These are phyloP conservation scores for Myripristis jacobus DNA, from an alignment of 2,797 vertebrate species.

Conservation along the genomic window DNA sequence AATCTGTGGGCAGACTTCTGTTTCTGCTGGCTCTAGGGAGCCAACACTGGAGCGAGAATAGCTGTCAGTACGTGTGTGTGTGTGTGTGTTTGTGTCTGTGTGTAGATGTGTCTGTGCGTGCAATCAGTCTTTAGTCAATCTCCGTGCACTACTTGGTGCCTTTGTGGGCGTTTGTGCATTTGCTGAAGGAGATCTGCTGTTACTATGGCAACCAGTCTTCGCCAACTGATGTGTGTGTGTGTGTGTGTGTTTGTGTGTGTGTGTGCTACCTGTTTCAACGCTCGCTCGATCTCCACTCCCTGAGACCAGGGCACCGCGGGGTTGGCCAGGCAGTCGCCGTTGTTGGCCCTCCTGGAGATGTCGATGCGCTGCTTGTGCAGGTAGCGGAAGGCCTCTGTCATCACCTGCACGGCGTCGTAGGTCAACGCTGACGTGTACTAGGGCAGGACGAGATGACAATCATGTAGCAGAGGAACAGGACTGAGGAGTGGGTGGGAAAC, in stretches of 20 bases:
- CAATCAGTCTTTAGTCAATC: slow-evolving; percentile 20
- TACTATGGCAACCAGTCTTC: slow-evolving; percentile 55
- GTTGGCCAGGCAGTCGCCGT: slow-evolving; percentile 97
- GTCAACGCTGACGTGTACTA: slow-evolving; percentile 98
- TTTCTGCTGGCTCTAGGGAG: slow-evolving; percentile 19
- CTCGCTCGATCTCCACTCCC: slow-evolving; percentile 97
- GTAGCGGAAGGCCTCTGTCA: slow-evolving; percentile 98
- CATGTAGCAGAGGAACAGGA: not conserved
- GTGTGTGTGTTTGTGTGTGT: not conserved
- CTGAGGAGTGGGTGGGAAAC: not conserved
- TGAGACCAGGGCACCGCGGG: slow-evolving; percentile 98
- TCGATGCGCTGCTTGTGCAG: slow-evolving; percentile 96
- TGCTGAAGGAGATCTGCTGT: slow-evolving; percentile 42
- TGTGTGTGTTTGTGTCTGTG: no score
- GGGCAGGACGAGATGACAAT: not conserved
- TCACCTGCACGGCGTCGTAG: slow-evolving; percentile 98
- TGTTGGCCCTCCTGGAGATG: slow-evolving; percentile 94
- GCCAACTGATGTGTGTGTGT: slow-evolving; percentile 9
- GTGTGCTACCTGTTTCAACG: slow-evolving; percentile 93
- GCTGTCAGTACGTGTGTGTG: slow-evolving; percentile 11
- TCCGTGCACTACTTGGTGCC: slow-evolving; percentile 24
- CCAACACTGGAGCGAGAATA: slow-evolving; percentile 19
- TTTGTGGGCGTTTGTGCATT: slow-evolving; percentile 37
- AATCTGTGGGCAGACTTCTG: slow-evolving; percentile 14
- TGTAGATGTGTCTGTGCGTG: not conserved